Base-by-base conservation (phyloP, 1,140 invertebrate species). In the Muscidifurax raptorellus region DNA sequence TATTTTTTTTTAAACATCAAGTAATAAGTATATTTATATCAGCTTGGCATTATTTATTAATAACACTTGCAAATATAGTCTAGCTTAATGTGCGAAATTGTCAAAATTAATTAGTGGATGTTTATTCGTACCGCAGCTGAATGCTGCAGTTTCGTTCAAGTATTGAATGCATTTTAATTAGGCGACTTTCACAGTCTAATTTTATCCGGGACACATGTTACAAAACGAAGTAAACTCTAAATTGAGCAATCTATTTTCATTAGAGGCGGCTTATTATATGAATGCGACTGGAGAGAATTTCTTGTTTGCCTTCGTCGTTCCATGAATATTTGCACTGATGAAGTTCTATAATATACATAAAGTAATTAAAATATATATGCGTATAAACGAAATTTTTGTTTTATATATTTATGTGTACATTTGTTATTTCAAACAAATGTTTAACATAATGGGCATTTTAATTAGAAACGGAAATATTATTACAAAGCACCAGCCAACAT, bases 211-310 rank as follows among this genome's bases (percentile, higher is more conserved):
- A 77, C 79, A 81, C 52, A 81, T 71, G 72, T 85, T 85, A 85
- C 79, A 85, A 85, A 81, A 85, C 79, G 59, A 84, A 85, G 72
- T 77, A 85, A 85, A 81, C 78, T 85, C 72, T 77, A 85, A 81
- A 81, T 81, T 81, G 80, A 85, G 83, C 83, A 85, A 85, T 77
- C 71, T 85, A 77, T 85, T 85, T 80, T 81, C 83, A 77, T 76
- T 81, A 81, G 72, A 80, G 40, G 10, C 27, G 52, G 83, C 83
- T 80, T 84, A 80, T 84, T 84, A 84, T 84, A 84, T 67, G 71
- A 84, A 80, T 84, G 69, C 52, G 47, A 32, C 22, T 44, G 7
- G 66, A 80, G 69, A 75, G 71, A 84, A 84, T 84, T 75, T 80
- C 71, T 67, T 67, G 52, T 64, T 77, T 47, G 32, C 59, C 44